phyloP scores from a whole-genome alignment of 2,113 vertebrate species.

The Nibea albiflora region DNA sequence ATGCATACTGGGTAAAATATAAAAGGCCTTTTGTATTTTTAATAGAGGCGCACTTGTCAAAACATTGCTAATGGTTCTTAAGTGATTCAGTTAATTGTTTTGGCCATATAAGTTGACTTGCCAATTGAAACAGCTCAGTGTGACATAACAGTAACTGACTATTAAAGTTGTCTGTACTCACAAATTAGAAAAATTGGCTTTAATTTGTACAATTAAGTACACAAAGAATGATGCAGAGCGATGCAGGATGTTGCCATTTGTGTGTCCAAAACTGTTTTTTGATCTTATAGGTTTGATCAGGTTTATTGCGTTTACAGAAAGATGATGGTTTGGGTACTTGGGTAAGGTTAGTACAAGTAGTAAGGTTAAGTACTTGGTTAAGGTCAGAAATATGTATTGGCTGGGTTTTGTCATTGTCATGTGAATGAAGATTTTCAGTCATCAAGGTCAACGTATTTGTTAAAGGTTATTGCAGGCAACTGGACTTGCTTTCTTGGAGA shows the following conservation, averaged over 20 bases:
- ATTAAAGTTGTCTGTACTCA: slow-evolving; percentile 11
- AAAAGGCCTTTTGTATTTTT: slow-evolving; percentile 28
- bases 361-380: no score
- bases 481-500: no score
- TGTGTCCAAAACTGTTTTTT: no score
- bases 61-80: slow-evolving; percentile 36
- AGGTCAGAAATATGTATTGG: no score
- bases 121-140: slow-evolving; percentile 9
- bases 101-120: slow-evolving; percentile 25
- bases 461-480: no score
- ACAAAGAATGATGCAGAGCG: neutral
- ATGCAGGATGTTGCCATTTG: neutral
- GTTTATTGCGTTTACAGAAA: no score
- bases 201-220: slow-evolving; percentile 1
- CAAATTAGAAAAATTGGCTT: slow-evolving; percentile 20
- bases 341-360: no score
- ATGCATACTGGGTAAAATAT: neutral
- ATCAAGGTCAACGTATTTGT: no score
- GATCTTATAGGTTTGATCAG: no score
- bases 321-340: no score
- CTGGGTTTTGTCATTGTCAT: no score
- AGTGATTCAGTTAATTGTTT: slow-evolving; percentile 15
- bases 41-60: slow-evolving; percentile 23
- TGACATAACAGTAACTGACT: slow-evolving; percentile 8
- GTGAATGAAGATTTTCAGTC: no score